Percentiles rank a stretch among this genome's conserved stretches.
Evolutionary conservation across 2,888 invertebrate species (phyloP).

Genomic region (Pomacea canaliculata): DNA sequence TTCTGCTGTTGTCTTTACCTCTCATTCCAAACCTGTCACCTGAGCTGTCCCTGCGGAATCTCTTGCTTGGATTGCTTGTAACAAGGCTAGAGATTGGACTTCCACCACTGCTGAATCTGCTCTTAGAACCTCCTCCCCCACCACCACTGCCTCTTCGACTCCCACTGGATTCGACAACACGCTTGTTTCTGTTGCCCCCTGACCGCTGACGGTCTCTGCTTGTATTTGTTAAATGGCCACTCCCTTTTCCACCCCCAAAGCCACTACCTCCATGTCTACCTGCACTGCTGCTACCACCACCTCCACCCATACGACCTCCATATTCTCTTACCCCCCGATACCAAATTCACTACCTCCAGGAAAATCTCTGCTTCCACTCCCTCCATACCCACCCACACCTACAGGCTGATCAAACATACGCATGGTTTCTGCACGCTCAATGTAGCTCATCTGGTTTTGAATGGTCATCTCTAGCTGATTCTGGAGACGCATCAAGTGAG

Average conservation of each 20-base stretch:
- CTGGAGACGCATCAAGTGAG: conserved; percentile 16
- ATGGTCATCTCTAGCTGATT: conserved; percentile 22
- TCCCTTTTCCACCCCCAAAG: not conserved
- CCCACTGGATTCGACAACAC: not conserved
- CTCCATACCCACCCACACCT: not conserved
- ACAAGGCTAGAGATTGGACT: not conserved
- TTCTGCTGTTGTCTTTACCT: not conserved
- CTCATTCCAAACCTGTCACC: not conserved
- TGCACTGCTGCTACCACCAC: not conserved
- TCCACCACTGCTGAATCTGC: not conserved
- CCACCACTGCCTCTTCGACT: too few species aligned
- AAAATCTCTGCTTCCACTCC: not conserved
- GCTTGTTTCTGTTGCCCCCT: conserved; percentile 5
- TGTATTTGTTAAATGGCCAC: not conserved
- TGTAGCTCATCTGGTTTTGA: conserved; percentile 14
- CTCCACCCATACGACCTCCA: not conserved
- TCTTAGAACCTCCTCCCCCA: not conserved
- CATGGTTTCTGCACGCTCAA: conserved; percentile 10
- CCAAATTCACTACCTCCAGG: not conserved
- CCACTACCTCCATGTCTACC: not conserved
- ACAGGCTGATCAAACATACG: not conserved
- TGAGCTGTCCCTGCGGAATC: conserved; percentile 9
- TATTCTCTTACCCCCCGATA: not conserved
- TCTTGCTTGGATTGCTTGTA: not conserved
- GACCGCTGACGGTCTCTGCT: not conserved